Evolutionary conservation across 1,140 invertebrate species (phyloP).

Genomic region (Radopholus similis): DNA sequence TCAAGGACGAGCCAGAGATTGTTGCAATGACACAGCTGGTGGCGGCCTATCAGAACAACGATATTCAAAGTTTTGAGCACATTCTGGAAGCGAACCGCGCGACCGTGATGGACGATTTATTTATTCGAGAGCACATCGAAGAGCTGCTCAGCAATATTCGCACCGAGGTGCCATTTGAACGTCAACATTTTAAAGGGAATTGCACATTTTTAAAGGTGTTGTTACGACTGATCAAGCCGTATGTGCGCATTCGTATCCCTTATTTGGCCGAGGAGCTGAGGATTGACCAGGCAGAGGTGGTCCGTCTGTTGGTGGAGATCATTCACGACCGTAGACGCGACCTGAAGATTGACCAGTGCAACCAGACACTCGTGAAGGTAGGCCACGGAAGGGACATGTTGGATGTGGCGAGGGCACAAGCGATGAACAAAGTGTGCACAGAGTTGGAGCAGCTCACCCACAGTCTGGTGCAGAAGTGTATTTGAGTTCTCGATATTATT

Average conservation of each 20-base stretch:
- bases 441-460: conserved; percentile 22
- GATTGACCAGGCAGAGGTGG: conserved; percentile 90
- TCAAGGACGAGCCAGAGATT: conserved; percentile 98
- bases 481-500: not conserved
- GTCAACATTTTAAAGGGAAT: not conserved
- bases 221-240: conserved; percentile 94
- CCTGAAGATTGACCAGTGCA: conserved; percentile 41
- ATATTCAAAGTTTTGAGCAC: conserved; percentile 96
- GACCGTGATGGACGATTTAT: conserved; percentile 98
- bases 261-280: conserved; percentile 96
- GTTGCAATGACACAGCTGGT: conserved; percentile 98
- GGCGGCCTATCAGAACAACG: conserved; percentile 94
- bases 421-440: conserved; percentile 36
- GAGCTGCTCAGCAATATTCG: conserved; percentile 88
- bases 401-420: conserved; percentile 8
- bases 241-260: conserved; percentile 93
- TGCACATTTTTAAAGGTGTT: conserved; percentile 68
- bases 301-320: conserved; percentile 93
- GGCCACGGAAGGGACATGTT: conserved; percentile 22
- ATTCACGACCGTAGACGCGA: conserved; percentile 83
- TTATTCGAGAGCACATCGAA: conserved; percentile 98
- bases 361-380: conserved; percentile 17
- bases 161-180: conserved; percentile 76
- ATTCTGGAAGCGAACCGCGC: conserved; percentile 90
- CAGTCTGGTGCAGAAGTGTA: conserved; percentile 7